A percentile compares a stretch with the other conserved stretches of the same genome.
Evolutionary conservation across 2,113 vertebrate genomes (phyloP).

Genomic region (Cisticola juncidis): DNA sequence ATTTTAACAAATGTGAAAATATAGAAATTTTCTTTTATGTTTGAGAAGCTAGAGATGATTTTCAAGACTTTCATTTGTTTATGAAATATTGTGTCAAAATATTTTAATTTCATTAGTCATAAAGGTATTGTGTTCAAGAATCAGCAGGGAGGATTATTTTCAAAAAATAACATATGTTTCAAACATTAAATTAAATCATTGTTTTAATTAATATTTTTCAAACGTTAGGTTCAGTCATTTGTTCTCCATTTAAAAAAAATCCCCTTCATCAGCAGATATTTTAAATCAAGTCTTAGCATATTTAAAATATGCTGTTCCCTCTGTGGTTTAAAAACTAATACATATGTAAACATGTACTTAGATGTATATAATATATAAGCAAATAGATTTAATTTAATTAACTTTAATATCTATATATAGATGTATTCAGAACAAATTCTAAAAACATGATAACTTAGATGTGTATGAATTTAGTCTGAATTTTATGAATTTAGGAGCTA

Average conservation of each 20-base stretch:
- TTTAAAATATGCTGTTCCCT: neutral
- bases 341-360: neutral
- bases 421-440: neutral
- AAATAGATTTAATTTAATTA: neutral
- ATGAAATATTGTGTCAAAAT: neutral
- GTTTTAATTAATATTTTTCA: neutral
- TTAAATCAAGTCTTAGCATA: neutral
- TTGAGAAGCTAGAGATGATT: constrained; percentile 4
- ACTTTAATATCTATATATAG: neutral
- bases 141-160: neutral
- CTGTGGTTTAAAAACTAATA: neutral
- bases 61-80: neutral
- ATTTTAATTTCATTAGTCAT: constrained; percentile 8
- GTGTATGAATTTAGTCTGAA: neutral
- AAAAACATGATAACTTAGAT: neutral
- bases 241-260: neutral
- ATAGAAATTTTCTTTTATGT: neutral
- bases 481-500: neutral
- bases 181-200: neutral
- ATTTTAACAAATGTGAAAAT: constrained; percentile 9
- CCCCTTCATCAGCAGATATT: neutral
- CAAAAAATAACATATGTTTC: neutral
- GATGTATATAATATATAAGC: neutral
- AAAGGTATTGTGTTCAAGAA: neutral
- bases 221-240: neutral